Conservation (phyloP, 2,888 invertebrate genomes). For the Drosophila macrothrix region DNA sequence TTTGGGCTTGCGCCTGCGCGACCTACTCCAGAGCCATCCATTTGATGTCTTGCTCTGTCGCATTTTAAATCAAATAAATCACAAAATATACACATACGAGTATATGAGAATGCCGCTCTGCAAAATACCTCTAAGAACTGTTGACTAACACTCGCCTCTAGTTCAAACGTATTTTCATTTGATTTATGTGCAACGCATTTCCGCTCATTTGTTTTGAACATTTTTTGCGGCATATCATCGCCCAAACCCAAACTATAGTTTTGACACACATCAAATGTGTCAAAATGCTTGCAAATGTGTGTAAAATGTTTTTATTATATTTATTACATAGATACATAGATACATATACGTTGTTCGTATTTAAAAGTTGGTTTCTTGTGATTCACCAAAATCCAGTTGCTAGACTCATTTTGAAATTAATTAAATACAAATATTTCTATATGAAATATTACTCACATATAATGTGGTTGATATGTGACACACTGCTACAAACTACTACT, state of each 20-base stretch:
- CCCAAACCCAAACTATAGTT: slow-evolving; percentile 10
- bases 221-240: slow-evolving; percentile 14
- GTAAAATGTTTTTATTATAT: background rate
- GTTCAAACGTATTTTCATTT: slow-evolving; percentile 21
- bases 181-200: slow-evolving; percentile 57
- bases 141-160: slow-evolving; percentile 20
- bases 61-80: slow-evolving; percentile 73
- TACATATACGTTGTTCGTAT: background rate
- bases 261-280: background rate
- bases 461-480: background rate
- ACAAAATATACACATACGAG: slow-evolving; percentile 27
- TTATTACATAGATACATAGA: background rate
- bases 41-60: slow-evolving; percentile 48
- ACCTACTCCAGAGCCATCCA: slow-evolving; percentile 6
- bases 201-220: slow-evolving; percentile 48
- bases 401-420: no score
- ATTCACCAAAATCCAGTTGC: background rate
- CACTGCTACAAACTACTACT: background rate
- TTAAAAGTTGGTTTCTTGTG: background rate
- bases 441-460: background rate
- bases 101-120: background rate
- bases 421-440: background rate
- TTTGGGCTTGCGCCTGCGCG: slow-evolving; percentile 37
- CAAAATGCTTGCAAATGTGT: background rate
- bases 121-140: slow-evolving; percentile 11